A percentile compares a stretch with the other conserved stretches of the same genome.
Conservation (phyloP, 35 echinoderm and acorn worm species). For the Eucidaris tribuloides region DNA sequence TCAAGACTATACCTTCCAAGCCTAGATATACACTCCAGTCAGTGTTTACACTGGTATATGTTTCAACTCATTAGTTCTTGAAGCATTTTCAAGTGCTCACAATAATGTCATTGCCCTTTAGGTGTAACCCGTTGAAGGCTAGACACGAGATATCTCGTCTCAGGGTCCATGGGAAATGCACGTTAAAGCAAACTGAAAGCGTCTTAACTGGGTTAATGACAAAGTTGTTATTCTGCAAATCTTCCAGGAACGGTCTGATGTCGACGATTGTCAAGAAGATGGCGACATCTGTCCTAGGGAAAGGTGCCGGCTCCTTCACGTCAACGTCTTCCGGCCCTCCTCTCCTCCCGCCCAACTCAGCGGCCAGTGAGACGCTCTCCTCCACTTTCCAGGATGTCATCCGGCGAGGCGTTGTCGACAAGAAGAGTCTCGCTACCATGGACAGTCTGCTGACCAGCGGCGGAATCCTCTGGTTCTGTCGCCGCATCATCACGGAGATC, state of each 20-base stretch:
- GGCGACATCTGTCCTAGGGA: background rate
- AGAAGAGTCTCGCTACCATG: slow-evolving; percentile 20
- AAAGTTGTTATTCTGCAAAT: too few species aligned
- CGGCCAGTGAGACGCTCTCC: slow-evolving; percentile 33
- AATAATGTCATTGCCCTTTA: too few species aligned
- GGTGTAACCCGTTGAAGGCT: too few species aligned
- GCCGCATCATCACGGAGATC: slow-evolving; percentile 57
- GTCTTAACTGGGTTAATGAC: too few species aligned
- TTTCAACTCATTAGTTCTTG: too few species aligned
- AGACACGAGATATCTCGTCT: too few species aligned
- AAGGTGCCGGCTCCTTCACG: background rate
- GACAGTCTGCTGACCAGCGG: slow-evolving; percentile 65
- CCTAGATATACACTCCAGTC: too few species aligned
- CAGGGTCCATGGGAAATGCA: too few species aligned
- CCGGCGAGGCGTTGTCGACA: slow-evolving; percentile 48
- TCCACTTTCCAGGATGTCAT: slow-evolving; percentile 50
- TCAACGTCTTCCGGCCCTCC: background rate
- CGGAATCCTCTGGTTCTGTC: slow-evolving; percentile 75
- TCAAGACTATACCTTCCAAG: too few species aligned
- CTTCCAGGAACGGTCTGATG: slow-evolving; percentile 63
- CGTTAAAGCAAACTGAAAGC: too few species aligned
- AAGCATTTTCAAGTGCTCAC: too few species aligned
- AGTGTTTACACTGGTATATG: too few species aligned
- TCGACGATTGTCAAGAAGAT: slow-evolving; percentile 80
- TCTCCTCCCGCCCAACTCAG: slow-evolving; percentile 28